Percentiles rank a stretch among this genome's conserved stretches.
Conservation (phyloP, 2,113 vertebrate species). For the Tichodroma muraria region DNA sequence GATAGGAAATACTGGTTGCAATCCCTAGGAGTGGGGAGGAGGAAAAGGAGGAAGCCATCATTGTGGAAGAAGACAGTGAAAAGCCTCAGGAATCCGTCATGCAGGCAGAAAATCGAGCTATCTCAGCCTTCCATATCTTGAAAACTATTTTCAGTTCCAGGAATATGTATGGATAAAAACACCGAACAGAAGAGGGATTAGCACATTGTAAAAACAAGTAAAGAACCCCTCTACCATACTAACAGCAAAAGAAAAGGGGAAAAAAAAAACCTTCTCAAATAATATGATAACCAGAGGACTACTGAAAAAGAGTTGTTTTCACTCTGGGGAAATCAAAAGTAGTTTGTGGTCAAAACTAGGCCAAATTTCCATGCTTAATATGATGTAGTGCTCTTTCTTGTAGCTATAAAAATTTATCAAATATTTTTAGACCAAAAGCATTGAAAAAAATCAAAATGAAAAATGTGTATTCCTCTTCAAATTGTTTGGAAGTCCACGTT, state of each 20-base stretch:
- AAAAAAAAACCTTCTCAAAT: not conserved
- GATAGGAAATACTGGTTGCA: not conserved
- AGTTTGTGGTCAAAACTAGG: not conserved
- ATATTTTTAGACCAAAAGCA: not conserved
- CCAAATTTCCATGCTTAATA: not conserved
- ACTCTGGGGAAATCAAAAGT: not conserved
- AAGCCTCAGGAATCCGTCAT: not conserved
- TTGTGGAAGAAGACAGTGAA: not conserved
- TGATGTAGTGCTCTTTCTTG: not conserved
- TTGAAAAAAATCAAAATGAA: not conserved
- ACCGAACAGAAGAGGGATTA: not conserved
- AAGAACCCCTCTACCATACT: not conserved
- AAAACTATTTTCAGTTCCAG: not conserved
- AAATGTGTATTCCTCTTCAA: not conserved
- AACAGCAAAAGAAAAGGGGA: not conserved
- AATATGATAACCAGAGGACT: not conserved
- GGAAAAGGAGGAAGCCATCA: not conserved
- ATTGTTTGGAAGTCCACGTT: accelerated
- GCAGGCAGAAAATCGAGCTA: not conserved
- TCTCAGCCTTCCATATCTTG: not conserved
- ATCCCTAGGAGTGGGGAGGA: not conserved
- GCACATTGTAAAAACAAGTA: not conserved
- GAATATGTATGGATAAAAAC: not conserved
- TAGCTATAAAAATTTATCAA: not conserved
- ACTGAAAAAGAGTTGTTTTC: not conserved